These are phyloP conservation scores for Nothocercus julius DNA, from an alignment of 2,113 vertebrate species.

Conservation along the genomic window DNA sequence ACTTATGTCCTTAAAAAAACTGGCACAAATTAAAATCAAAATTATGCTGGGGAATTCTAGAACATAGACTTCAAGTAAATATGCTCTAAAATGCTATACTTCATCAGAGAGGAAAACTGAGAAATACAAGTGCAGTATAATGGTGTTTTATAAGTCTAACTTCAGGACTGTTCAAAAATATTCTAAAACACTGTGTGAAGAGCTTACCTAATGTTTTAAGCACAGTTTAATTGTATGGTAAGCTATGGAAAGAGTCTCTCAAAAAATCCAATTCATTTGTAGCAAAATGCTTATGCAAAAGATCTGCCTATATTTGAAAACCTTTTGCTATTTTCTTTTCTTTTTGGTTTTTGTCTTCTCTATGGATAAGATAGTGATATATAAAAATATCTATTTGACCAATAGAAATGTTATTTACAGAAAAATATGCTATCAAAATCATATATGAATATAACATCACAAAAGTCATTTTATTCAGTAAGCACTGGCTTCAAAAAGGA, in stretches of 20 bases:
- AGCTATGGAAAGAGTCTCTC: not conserved
- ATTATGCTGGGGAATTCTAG: not conserved
- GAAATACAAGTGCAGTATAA: not conserved
- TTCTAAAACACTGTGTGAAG: not conserved
- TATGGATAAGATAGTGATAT: not conserved
- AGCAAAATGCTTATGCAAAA: not conserved
- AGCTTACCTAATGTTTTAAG: not conserved
- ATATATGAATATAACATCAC: not conserved
- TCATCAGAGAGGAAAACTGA: not conserved
- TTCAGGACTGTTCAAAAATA: not conserved
- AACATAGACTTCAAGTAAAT: not conserved
- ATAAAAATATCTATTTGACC: not conserved
- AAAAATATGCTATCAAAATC: not conserved
- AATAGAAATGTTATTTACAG: not conserved
- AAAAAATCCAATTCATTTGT: not conserved
- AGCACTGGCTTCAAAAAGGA: not conserved
- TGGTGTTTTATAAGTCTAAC: not conserved
- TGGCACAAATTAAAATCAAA: not conserved
- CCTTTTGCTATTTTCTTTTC: not conserved
- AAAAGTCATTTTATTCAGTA: slow-evolving; percentile 19
- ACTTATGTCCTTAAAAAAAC: not conserved
- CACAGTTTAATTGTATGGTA: not conserved
- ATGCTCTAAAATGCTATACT: not conserved
- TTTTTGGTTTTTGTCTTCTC: not conserved
- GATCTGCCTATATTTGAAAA: not conserved